A percentile compares a stretch with the other conserved stretches of the same genome.
Evolutionary conservation across 2,797 vertebrate genomes (phyloP).

Genomic region (Taeniopygia guttata): DNA sequence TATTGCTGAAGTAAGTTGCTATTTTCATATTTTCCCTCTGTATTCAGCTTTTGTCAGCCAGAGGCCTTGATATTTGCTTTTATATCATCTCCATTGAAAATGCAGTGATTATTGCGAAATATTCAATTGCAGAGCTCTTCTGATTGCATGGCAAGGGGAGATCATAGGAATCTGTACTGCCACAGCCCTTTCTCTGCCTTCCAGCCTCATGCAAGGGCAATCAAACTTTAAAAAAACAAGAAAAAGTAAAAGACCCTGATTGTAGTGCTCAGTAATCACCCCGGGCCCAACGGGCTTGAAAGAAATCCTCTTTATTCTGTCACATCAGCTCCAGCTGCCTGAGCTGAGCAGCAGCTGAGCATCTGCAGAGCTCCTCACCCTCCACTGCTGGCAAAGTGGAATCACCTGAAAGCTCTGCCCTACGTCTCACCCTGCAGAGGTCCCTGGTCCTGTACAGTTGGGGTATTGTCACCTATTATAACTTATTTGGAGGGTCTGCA

Average conservation of each 20-base stretch:
- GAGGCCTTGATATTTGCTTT: constrained; percentile 72
- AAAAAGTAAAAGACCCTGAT: constrained; percentile 34
- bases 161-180: constrained; percentile 19
- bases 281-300: constrained; percentile 25
- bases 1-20: constrained; percentile 73
- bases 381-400: background rate
- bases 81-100: constrained; percentile 66
- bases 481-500: background rate
- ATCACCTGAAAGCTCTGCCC: background rate
- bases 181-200: constrained; percentile 36
- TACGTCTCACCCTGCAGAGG: background rate
- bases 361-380: background rate
- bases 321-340: constrained; percentile 23
- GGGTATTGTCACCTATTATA: background rate
- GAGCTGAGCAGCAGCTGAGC: constrained; percentile 1
- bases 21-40: constrained; percentile 71
- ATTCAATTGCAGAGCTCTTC: constrained; percentile 61
- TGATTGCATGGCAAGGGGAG: constrained; percentile 49
- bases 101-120: constrained; percentile 66
- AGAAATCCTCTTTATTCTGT: constrained; percentile 47
- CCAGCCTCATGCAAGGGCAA: background rate
- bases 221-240: constrained; percentile 4
- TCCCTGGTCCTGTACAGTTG: background rate
- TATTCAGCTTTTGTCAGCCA: constrained; percentile 72
- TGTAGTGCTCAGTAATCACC: constrained; percentile 53